A percentile compares a stretch with the other conserved stretches of the same genome.
phyloP scores from a whole-genome alignment of 2,888 invertebrate genomes.

The Cremastinae sp. region DNA sequence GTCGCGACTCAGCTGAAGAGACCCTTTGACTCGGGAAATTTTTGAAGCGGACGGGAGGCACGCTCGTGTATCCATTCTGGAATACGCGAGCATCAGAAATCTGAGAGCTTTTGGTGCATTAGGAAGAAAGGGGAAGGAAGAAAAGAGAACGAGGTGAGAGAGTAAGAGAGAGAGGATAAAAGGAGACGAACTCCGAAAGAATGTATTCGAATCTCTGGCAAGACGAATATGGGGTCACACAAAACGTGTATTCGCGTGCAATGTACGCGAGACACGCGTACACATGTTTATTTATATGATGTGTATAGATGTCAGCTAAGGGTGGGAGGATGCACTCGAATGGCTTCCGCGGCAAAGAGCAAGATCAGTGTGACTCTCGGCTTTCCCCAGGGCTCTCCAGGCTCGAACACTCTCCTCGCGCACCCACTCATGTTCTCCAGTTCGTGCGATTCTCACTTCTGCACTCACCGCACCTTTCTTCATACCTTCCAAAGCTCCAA shows the following conservation, averaged over 20 bases:
- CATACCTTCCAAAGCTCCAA: conserved; percentile 36
- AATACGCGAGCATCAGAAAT: conserved; percentile 51
- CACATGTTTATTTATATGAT: background rate
- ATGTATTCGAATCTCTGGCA: conserved; percentile 22
- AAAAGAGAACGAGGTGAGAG: conserved; percentile 46
- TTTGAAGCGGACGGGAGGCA: conserved; percentile 15
- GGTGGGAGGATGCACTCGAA: conserved; percentile 72
- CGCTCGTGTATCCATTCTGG: conserved; percentile 11
- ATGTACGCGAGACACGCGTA: background rate
- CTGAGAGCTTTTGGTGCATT: conserved; percentile 37
- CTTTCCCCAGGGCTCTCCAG: conserved; percentile 70
- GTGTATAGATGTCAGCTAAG: conserved; percentile 22
- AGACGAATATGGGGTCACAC: conserved; percentile 2
- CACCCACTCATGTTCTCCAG: conserved; percentile 65
- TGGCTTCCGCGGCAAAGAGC: conserved; percentile 75
- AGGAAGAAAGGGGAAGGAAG: conserved; percentile 48
- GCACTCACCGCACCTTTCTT: conserved; percentile 22
- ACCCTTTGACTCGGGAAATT: conserved; percentile 45
- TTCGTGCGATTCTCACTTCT: conserved; percentile 70
- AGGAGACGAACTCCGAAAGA: conserved; percentile 15
- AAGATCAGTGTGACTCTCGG: conserved; percentile 77
- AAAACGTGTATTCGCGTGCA: conserved; percentile 4
- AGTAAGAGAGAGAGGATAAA: conserved; percentile 19
- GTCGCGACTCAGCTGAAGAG: conserved; percentile 29
- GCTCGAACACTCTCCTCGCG: conserved; percentile 48